Base-by-base conservation (phyloP, 2,888 invertebrate species). In the Elegia similella region DNA sequence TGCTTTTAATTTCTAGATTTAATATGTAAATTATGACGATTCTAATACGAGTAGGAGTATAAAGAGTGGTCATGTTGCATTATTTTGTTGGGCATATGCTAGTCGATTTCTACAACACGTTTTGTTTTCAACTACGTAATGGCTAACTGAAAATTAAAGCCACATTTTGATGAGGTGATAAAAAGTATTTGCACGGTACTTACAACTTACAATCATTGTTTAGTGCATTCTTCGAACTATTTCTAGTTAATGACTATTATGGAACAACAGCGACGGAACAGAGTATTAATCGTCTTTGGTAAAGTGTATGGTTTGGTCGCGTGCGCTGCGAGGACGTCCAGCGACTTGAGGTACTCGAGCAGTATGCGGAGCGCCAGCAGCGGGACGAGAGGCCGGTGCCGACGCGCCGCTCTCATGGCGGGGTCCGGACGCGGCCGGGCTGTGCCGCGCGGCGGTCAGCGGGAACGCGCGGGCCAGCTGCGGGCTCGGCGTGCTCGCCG, bases 1-100 rank as follows among this genome's bases (percentile, higher is more conserved):
- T 88, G 89, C 75, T 72, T 70, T 78, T 86, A 89, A 90, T 84
- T 86, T 84, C 86, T 89, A 90, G 77, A 78, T 78, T 66, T 76
- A 76, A 84, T 83, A 83, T 79, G 80, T 80, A 81, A 75, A 81
- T 82, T 23, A 23, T 23, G 23, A 23, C 2, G 23, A 23, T 23
- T 23, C 23, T 23, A 23, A 3, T 12, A 34, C 10, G 8, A 38
- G n/a, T 12, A 34, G 34, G 8, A 38, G n/a, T 12, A 38, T 12
- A 38, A 1, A 12, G n/a, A 38, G 12, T 12, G 12, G n/a, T 12
- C 10, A n/a, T n/a, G n/a, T 38, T 38, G 5, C 0, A 38, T 38
- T 38, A 38, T 12, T 38, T 5, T 12, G n/a, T 12, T n/a, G 38
- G n/a, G 12, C 12, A n/a, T 38, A n/a, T 38, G n/a, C 7, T 7